Evolutionary conservation across 2,797 vertebrate genomes (phyloP), one percentile per base, ranked within the genome.

Genomic region (Sebastes paucispinis): DNA sequence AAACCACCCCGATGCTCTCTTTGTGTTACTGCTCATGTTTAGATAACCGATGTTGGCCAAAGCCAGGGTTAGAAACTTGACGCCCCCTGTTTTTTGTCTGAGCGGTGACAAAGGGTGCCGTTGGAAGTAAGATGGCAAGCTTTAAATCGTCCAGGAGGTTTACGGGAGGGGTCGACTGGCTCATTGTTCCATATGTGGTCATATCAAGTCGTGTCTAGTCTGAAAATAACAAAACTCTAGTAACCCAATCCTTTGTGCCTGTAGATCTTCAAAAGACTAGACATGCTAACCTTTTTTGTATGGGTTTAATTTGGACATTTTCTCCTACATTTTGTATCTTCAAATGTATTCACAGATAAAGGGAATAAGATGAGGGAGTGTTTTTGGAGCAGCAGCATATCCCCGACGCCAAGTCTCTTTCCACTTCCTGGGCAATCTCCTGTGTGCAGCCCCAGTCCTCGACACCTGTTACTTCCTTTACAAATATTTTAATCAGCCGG

Each of bases 211-310:
- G 16, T 68, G 71, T 90, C 88, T 82, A 79, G 81, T 87, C 85
- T 79, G 62, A 83, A 83, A 81, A 55, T 57, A 83, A 87, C 66
- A 79, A 84, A 83, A 83, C 75, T 73, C 60, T 82, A 74, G 67
- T 78, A 73, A 73, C 85, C 87, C 84, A 77, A 80, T 85, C 72
- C 78, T 89, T 86, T 88, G 90, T 93, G 92, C 88, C 92, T 92
- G 88, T 93, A 90, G 90, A 86, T 88, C 57, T 83, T 77, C 8
- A 73, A 82, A 16, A 79, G 88, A 86, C 83, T 81, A 88, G 82
- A 91, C 69, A 43, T 20, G n/a, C 64, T 80, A 60, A 83, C 65
- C 65, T 74, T 82, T 64, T 57, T 55, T 52, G 34, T 73, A 16
- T 85, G 71, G 57, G 79, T 68, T 85, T 78, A 64, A 88, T 87